Percentiles rank a stretch among this genome's conserved stretches.
These are phyloP conservation scores for Scaptomyza cyrtandrae DNA, from an alignment of 2,888 invertebrate genomes.

Conservation along the genomic window DNA sequence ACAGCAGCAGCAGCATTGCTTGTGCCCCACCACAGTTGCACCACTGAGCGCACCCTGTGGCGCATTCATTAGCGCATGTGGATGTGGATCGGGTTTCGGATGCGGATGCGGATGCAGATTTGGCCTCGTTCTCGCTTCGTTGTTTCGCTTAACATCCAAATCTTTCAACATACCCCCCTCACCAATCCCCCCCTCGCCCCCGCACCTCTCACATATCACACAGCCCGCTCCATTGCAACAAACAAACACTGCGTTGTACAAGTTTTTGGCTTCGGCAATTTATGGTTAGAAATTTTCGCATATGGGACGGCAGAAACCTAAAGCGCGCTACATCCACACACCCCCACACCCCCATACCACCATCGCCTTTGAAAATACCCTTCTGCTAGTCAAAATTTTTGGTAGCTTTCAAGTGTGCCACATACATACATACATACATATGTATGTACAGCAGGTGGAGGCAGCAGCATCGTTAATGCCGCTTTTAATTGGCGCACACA, in stretches of 20 bases:
- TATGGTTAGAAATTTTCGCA: constrained; percentile 79
- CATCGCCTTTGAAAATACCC: too few species aligned
- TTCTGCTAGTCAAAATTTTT: constrained; percentile 53
- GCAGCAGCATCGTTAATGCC: constrained; percentile 65
- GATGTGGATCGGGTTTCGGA: constrained; percentile 29
- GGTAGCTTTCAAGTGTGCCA: constrained; percentile 65
- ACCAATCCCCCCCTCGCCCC: too few species aligned
- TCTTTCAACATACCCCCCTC: neutral
- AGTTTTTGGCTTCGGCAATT: constrained; percentile 76
- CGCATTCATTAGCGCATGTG: constrained; percentile 69
- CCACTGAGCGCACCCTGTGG: constrained; percentile 23
- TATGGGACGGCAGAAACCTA: constrained; percentile 55
- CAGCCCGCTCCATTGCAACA: constrained; percentile 11
- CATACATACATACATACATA: constrained; percentile 4
- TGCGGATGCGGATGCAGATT: constrained; percentile 51
- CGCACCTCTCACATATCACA: neutral
- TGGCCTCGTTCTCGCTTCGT: constrained; percentile 61
- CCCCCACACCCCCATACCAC: neutral
- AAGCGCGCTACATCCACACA: neutral
- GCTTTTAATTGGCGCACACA: constrained; percentile 78
- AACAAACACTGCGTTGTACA: constrained; percentile 50
- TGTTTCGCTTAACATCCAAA: constrained; percentile 51
- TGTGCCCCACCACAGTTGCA: constrained; percentile 26
- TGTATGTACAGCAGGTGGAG: constrained; percentile 6
- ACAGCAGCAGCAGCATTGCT: neutral